Conservation (phyloP, 2,113 vertebrate genomes). For the Crotophaga sulcirostris region DNA sequence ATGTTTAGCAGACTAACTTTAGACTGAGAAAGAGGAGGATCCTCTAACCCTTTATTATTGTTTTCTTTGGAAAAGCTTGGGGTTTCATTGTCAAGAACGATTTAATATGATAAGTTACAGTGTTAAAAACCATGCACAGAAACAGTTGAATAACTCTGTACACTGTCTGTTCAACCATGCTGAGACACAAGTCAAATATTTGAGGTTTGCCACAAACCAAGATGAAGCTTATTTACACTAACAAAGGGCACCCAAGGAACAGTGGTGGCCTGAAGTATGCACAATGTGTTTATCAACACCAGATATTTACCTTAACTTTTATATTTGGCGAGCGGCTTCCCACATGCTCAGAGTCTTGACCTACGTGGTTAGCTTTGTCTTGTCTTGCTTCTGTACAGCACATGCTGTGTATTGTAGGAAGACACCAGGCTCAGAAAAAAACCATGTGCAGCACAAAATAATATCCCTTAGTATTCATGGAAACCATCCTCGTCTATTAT, state of each 20-base stretch:
- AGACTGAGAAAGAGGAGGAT: neutral
- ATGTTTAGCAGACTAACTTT: neutral
- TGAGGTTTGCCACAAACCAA: slow-evolving; percentile 68
- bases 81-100: neutral
- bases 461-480: neutral
- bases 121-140: neutral
- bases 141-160: neutral
- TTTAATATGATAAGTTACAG: neutral
- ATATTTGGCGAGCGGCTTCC: slow-evolving; percentile 33
- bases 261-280: neutral
- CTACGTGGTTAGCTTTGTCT: slow-evolving; percentile 48
- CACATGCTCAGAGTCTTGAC: neutral
- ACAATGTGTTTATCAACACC: slow-evolving; percentile 16
- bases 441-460: neutral
- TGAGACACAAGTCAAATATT: slow-evolving; percentile 33
- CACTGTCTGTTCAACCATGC: neutral
- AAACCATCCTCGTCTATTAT: neutral
- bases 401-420: neutral
- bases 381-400: slow-evolving; percentile 2
- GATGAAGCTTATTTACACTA: slow-evolving; percentile 31
- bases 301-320: slow-evolving; percentile 41
- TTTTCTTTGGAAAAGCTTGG: slow-evolving; percentile 1
- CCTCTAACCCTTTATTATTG: neutral
- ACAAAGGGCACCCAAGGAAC: slow-evolving; percentile 16
- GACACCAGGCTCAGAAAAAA: neutral